Percentiles rank a stretch among this genome's conserved stretches.
These are phyloP conservation scores for Rynchops niger DNA, from an alignment of 2,113 vertebrate genomes.

Conservation along the genomic window DNA sequence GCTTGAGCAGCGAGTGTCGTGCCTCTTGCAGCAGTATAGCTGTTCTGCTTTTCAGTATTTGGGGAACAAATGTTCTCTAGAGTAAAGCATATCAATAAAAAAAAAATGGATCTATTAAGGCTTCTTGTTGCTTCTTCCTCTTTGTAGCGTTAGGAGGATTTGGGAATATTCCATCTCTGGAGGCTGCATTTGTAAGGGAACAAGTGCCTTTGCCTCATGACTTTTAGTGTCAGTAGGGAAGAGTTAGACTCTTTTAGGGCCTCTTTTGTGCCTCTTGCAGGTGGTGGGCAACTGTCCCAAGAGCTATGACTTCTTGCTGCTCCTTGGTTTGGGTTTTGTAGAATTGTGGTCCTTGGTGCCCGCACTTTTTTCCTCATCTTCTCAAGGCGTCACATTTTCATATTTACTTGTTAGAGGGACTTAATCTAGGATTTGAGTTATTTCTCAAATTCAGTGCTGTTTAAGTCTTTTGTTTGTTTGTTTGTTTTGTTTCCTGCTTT, in stretches of 20 bases:
- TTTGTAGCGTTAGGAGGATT: background rate
- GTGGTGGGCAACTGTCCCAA: rapidly evolving
- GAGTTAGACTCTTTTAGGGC: too few relatives aligned
- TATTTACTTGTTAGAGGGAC: background rate
- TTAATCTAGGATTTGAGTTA: background rate
- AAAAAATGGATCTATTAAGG: background rate
- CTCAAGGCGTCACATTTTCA: background rate
- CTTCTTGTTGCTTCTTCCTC: background rate
- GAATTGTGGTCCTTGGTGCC: background rate
- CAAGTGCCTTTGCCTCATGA: rapidly evolving
- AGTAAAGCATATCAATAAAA: background rate
- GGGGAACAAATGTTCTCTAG: background rate
- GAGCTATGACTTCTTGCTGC: background rate
- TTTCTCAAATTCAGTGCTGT: background rate
- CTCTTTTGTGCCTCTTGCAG: background rate
- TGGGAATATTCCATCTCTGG: background rate
- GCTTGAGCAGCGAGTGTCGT: background rate
- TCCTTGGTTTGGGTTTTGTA: background rate
- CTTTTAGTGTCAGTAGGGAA: background rate
- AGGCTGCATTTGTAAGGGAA: background rate
- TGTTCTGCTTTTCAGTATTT: background rate
- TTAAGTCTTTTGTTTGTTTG: background rate
- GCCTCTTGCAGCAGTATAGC: background rate
- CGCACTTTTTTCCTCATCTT: background rate
- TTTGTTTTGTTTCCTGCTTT: background rate